These are phyloP conservation scores for Bicyclus anynana DNA, from an alignment of 1,140 invertebrate species.

Conservation along the genomic window DNA sequence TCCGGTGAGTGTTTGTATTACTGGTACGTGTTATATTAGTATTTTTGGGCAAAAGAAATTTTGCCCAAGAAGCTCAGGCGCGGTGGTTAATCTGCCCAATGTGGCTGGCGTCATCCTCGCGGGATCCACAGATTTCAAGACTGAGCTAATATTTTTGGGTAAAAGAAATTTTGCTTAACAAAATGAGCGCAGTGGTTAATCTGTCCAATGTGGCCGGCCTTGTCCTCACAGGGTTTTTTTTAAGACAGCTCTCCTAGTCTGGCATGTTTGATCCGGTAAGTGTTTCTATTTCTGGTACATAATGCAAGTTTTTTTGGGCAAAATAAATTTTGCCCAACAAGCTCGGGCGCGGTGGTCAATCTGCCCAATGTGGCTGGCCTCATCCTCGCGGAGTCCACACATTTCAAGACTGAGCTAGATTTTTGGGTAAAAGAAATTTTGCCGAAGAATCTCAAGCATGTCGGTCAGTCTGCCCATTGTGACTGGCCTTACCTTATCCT, in stretches of 20 bases:
- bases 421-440: no score
- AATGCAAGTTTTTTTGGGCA: no score
- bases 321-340: no score
- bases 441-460: conserved; percentile 99
- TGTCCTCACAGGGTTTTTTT: conserved; percentile 99
- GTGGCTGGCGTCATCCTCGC: conserved; percentile 98
- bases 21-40: no score
- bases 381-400: conserved; percentile 98
- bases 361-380: conserved; percentile 98
- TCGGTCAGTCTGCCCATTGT: conserved; percentile 99
- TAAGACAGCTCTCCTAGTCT: conserved; percentile 99
- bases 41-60: no score
- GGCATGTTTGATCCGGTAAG: conserved; percentile 95
- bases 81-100: conserved; percentile 98
- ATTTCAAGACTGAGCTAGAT: conserved; percentile 99
- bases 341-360: no score
- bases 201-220: conserved; percentile 98
- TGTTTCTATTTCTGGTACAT: no score
- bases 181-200: no score
- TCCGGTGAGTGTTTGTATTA: conserved; percentile 59
- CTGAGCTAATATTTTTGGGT: no score
- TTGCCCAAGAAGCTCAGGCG: conserved; percentile 99
- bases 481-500: conserved; percentile 97
- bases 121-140: conserved; percentile 99
- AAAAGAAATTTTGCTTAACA: no score